Percentiles rank a stretch among this genome's conserved stretches.
phyloP scores from a whole-genome alignment of 1,140 invertebrate species.

The Cryptotermes secundus region DNA sequence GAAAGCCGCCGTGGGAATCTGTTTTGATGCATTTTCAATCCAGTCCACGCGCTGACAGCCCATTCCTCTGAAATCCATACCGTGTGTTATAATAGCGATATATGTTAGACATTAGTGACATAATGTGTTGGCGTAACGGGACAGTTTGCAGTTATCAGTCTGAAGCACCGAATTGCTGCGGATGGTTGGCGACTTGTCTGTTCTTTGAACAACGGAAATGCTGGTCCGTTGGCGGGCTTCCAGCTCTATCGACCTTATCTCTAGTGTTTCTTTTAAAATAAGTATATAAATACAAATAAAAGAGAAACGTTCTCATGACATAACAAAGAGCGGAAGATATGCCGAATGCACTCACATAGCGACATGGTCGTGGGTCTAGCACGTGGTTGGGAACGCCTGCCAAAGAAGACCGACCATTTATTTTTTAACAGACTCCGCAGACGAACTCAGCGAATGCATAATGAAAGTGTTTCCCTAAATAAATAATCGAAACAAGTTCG shows the following conservation, averaged over 20 bases:
- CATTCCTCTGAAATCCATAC: no score
- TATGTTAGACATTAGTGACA: no score
- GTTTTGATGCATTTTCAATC: no score
- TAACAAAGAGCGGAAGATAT: not conserved
- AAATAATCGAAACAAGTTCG: not conserved
- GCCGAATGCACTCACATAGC: no score
- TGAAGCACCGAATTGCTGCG: not conserved
- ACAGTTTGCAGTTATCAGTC: not conserved
- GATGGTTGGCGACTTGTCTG: not conserved
- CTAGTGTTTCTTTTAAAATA: conserved; percentile 5
- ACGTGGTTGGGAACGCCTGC: conserved; percentile 7
- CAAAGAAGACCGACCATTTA: not conserved
- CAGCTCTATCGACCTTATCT: not conserved
- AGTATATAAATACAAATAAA: not conserved
- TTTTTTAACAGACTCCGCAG: not conserved
- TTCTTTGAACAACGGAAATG: not conserved
- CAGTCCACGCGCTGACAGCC: no score
- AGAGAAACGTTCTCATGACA: not conserved
- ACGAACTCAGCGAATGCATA: not conserved
- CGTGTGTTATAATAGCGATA: no score
- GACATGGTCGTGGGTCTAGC: not conserved
- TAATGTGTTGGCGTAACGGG: no score
- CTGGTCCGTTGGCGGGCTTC: not conserved
- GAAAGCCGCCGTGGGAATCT: no score
- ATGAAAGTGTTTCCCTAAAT: not conserved